Evolutionary conservation across 2,797 vertebrate genomes (phyloP).

Genomic region (Stomatorhinus walkeri): DNA sequence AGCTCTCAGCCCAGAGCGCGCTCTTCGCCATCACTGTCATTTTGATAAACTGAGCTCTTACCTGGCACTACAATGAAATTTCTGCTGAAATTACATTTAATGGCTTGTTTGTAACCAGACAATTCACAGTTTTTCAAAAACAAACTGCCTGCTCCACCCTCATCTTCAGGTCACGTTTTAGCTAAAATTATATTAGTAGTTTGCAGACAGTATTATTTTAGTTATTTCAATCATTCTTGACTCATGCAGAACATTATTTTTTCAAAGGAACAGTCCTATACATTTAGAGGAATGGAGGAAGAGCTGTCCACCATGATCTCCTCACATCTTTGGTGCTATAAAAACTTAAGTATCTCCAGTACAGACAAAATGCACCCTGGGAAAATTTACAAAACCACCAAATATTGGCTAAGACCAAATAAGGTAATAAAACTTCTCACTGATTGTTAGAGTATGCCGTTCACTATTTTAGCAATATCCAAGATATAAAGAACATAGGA

Average conservation of each 20-base stretch:
- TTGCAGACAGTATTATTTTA: background rate
- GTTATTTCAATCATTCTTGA: background rate
- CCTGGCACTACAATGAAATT: background rate
- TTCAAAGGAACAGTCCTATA: background rate
- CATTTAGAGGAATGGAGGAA: background rate
- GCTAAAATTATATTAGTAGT: background rate
- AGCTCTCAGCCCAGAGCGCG: slow-evolving; percentile 43
- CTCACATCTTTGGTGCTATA: background rate
- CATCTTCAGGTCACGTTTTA: background rate
- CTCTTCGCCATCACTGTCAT: slow-evolving; percentile 40
- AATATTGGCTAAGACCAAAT: background rate
- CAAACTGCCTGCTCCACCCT: background rate
- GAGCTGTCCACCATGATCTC: background rate
- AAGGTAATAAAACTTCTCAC: background rate
- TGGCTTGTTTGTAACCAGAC: background rate
- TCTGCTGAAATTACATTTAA: background rate
- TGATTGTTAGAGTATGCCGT: background rate
- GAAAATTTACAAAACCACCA: background rate
- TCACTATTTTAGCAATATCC: background rate
- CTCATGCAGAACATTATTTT: background rate
- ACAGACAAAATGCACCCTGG: background rate
- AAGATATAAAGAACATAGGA: background rate
- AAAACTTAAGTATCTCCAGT: background rate
- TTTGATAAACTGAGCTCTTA: slow-evolving; percentile 30
- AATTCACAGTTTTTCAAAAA: background rate